Evolutionary conservation across 2,113 vertebrate species (phyloP).

Genomic region (Alectura lathami): DNA sequence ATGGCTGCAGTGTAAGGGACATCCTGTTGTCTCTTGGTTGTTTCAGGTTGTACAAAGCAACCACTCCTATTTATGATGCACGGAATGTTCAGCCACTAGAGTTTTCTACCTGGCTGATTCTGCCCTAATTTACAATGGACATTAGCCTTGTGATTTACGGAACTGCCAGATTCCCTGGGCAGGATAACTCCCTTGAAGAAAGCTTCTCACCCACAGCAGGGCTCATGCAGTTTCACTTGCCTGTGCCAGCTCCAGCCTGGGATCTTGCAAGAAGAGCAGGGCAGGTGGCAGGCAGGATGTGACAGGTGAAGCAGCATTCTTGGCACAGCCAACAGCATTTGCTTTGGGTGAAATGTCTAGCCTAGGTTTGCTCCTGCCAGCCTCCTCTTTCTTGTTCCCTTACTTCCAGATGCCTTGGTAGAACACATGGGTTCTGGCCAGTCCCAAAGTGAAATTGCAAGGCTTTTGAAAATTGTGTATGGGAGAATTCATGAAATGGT

Average conservation of each 20-base stretch:
- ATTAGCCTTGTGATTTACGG: constrained; percentile 32
- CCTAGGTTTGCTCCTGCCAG: neutral
- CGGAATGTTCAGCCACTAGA: neutral
- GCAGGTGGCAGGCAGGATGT: neutral
- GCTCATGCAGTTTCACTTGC: neutral
- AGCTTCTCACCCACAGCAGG: neutral
- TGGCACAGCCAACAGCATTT: neutral
- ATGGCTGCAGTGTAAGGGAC: neutral
- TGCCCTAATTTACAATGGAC: constrained; percentile 34
- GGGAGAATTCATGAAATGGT: neutral
- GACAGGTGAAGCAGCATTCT: neutral
- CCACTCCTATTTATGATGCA: neutral
- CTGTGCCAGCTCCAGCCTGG: neutral
- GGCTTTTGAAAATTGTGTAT: neutral
- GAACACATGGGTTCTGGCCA: neutral
- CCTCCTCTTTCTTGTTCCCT: neutral
- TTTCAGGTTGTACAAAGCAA: neutral
- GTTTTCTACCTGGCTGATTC: constrained; percentile 30
- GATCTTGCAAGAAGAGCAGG: neutral
- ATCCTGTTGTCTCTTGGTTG: neutral
- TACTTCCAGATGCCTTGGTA: neutral
- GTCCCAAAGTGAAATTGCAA: neutral
- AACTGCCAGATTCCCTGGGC: neutral
- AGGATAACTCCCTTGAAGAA: constrained; percentile 4
- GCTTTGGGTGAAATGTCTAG: neutral